Evolutionary conservation across 1,140 invertebrate species (phyloP), one percentile per base, ranked within the genome.

Genomic region (Panulirus ornatus): DNA sequence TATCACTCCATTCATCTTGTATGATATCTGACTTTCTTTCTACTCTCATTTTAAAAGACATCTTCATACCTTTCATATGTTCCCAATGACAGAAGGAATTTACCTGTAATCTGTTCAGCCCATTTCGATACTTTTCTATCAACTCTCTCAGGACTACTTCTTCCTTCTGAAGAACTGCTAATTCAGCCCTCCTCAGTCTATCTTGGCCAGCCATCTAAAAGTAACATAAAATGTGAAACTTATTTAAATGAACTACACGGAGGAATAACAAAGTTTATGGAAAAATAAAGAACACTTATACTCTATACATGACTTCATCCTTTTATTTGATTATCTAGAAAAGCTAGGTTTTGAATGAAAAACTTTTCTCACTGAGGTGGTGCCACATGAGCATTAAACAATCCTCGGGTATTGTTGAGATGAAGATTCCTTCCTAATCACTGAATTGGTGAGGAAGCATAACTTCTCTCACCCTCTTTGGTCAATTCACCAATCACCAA

Each of bases 61-160:
- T 27, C 22, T 27, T n/a, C 22, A 66, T 27, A 19, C 22, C 3
- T 66, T 27, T 6, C 22, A 66, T 27, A 27, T 11, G 22, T 27
- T 27, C 22, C 22, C 6, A 22, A 66, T 34, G n/a, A 8, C 22
- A 40, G 2, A 36, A 73, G 6, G 5, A 40, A 42, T n/a, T 51
- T 27, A 82, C 79, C 30, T 82, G 51, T 1, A 82, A 30, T 11
- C 27, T 19, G 19, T 63, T 30, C 1, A 82, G 79, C 36, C 14
- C 36, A 58, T 82, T 58, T n/a, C 27, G 58, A 34, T 82, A 82
- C 36, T 63, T 82, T 36, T 58, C 54, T n/a, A 82, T 58, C n/a
- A 82, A 5, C 22, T 58, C 34, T 38, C 16, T 58, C 51, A 82
- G 2, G 2, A 36, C 54, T 27, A 11, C 36, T 58, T 63, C 51